Conservation (phyloP, 2,113 vertebrate genomes). For the Pitta sordida region DNA sequence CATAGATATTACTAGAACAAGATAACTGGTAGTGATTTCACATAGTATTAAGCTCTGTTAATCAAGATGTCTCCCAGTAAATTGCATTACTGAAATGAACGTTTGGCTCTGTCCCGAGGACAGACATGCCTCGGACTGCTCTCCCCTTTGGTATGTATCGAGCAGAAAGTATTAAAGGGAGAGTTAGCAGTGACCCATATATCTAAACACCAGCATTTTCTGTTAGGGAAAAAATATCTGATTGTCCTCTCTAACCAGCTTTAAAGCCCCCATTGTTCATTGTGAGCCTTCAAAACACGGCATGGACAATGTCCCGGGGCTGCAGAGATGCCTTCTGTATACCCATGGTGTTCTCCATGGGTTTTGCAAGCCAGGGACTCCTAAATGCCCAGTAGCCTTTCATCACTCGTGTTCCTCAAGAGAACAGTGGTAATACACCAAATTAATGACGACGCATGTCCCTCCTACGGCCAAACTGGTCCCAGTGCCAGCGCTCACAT, state of each 20-base stretch:
- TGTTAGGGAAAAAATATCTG: slow-evolving; percentile 32
- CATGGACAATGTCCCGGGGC: background rate
- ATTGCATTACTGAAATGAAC: slow-evolving; percentile 22
- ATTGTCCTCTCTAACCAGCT: slow-evolving; percentile 5
- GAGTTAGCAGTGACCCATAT: slow-evolving; percentile 28
- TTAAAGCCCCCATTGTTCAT: background rate
- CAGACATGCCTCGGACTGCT: slow-evolving; percentile 7
- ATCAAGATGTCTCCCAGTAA: slow-evolving; percentile 55
- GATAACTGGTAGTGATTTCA: background rate
- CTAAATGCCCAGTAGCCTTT: fast-evolving
- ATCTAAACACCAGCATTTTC: slow-evolving; percentile 16
- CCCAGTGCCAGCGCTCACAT: background rate
- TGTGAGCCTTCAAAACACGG: background rate
- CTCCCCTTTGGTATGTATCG: slow-evolving; percentile 25
- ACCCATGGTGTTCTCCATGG: background rate
- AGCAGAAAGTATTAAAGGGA: slow-evolving; percentile 36
- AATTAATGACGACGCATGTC: fast-evolving
- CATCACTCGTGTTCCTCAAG: fast-evolving
- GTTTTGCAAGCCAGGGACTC: background rate
- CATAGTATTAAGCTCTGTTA: background rate
- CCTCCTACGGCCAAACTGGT: background rate
- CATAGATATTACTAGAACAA: background rate
- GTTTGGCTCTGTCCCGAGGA: slow-evolving; percentile 14
- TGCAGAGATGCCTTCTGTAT: background rate
- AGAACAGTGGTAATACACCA: fast-evolving